Conservation (phyloP, 2,797 vertebrate species). For the Acridotheres tristis region DNA sequence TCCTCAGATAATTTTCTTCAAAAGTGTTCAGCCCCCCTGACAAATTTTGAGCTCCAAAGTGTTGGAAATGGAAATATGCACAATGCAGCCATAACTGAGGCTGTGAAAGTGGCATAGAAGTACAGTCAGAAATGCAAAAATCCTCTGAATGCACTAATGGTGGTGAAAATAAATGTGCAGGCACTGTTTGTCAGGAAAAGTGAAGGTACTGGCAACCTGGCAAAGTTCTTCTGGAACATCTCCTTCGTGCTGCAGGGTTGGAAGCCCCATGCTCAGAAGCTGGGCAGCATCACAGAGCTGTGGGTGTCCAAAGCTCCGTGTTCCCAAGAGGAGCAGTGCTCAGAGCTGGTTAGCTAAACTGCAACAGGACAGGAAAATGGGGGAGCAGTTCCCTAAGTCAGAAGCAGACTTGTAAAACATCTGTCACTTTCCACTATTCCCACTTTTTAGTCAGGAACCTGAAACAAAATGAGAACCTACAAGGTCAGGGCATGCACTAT, state of each 20-base stretch:
- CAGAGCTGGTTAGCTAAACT: not conserved
- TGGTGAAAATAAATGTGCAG: not conserved
- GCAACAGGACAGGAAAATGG: not conserved
- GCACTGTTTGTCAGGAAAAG: not conserved
- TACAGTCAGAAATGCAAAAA: not conserved
- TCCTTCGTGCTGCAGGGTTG: not conserved
- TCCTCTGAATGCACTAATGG: not conserved
- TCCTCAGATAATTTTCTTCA: conserved; percentile 8
- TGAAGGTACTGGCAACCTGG: not conserved
- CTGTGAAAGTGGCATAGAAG: not conserved
- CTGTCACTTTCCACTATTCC: not conserved
- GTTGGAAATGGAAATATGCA: not conserved
- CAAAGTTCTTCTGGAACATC: not conserved
- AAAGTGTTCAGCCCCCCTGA: not conserved
- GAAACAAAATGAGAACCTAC: not conserved
- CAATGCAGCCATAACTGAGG: not conserved
- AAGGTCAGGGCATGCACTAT: accelerated
- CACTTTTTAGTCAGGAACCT: not conserved
- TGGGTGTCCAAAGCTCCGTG: not conserved
- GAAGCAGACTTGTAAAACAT: not conserved
- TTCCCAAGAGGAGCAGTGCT: not conserved
- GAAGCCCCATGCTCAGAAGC: not conserved
- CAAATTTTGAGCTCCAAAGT: not conserved
- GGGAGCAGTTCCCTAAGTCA: not conserved
- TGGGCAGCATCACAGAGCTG: not conserved